Evolutionary conservation across 1,140 invertebrate species (phyloP).

Genomic region (Marisa cornuarietis): DNA sequence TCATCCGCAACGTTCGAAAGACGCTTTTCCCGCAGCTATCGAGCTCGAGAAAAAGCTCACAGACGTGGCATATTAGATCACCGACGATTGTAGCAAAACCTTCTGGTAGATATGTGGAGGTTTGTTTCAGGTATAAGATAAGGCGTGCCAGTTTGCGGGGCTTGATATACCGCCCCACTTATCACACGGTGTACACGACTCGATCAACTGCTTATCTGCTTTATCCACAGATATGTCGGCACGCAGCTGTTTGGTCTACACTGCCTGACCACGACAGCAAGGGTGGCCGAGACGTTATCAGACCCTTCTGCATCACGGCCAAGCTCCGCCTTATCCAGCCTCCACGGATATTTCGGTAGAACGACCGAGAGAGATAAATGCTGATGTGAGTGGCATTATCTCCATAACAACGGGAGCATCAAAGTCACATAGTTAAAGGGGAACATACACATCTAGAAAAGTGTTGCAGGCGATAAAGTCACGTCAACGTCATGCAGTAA

Average conservation of each 20-base stretch:
- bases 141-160: slow-evolving; percentile 22
- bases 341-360: slow-evolving; percentile 19
- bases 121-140: slow-evolving; percentile 20
- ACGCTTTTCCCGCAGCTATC: background rate
- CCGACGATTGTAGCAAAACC: background rate
- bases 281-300: slow-evolving; percentile 25
- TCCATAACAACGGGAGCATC: slow-evolving; percentile 19
- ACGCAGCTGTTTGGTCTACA: slow-evolving; percentile 25
- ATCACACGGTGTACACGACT: slow-evolving; percentile 11
- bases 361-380: slow-evolving; percentile 16
- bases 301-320: slow-evolving; percentile 5
- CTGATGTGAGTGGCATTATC: slow-evolving; percentile 18
- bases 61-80: background rate
- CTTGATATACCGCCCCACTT: slow-evolving; percentile 23
- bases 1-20: background rate
- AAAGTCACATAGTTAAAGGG: background rate
- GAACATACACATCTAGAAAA: background rate
- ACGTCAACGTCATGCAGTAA: background rate
- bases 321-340: slow-evolving; percentile 9
- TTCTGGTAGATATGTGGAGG: slow-evolving; percentile 14
- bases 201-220: slow-evolving; percentile 19
- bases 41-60: background rate
- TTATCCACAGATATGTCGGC: slow-evolving; percentile 23
- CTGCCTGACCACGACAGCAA: slow-evolving; percentile 10
- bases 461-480: background rate